Base-by-base conservation (phyloP, 2,113 vertebrate species). In the Anguilla rostrata region DNA sequence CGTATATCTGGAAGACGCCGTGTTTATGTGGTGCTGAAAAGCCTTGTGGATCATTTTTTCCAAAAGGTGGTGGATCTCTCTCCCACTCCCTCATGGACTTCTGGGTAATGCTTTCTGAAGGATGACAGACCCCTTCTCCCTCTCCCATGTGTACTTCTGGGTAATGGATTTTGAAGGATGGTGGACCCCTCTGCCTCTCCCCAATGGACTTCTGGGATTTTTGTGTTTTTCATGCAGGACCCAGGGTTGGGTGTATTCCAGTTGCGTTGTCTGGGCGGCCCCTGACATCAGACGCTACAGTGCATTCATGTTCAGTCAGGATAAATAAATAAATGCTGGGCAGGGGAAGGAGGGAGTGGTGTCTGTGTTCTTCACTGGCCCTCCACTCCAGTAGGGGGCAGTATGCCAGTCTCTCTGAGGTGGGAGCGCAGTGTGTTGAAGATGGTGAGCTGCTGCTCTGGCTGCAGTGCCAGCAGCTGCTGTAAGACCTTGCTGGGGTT, bases 401-500 rank as follows among this genome's bases (percentile, higher is more conserved):
- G 95, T 90, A 99, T 91, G 43, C 97, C 97, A 84, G 96, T 96
- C 93, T 97, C 97, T 1, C 92, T 89, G 0, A 99, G 95, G 80
- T 98, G 96, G 75, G 92, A 95, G 91, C 97, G 96, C 92, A 99
- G 94, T 0, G 93, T 96, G 93, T 96, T 96, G 87, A 98, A 99
- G 85, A 99, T 97, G 16, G 93, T 95, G 57, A 99, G 92, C 89
- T 98, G 98, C 88, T 99, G 97, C 16, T 98, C 98, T 0, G 98
- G 98, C 66, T 97, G 97, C 84, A 99, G 97, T 83, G 97, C 95
- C 91, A 99, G 84, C 88, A 99, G 91, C 92, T 99, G 98, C 91
- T 99, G 97, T 66, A 99, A 92, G 78, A 99, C 94, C 87, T 97
- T 99, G 93, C 97, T 99, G 85, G 98, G 98, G 93, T 98, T 99